These are phyloP conservation scores for Habropoda laboriosa DNA, from an alignment of 1,140 invertebrate species.

Conservation along the genomic window DNA sequence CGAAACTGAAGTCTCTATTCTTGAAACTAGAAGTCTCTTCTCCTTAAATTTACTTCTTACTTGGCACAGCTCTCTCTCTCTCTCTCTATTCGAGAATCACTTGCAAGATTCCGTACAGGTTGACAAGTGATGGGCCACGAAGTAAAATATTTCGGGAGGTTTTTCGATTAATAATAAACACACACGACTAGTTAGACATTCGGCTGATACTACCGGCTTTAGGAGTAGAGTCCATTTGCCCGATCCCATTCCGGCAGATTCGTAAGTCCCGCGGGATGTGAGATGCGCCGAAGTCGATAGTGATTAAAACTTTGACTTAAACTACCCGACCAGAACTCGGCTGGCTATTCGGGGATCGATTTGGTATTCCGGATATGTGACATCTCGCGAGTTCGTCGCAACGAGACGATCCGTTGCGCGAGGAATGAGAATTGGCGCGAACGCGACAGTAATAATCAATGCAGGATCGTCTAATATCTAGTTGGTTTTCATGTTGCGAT, in stretches of 20 bases:
- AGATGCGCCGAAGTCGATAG: conserved; percentile 75
- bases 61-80: too few species aligned
- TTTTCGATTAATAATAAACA: conserved; percentile 53
- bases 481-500: too few species aligned
- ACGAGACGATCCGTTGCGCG: conserved; percentile 57
- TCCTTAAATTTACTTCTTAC: too few species aligned
- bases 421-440: conserved; percentile 61
- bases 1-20: too few species aligned
- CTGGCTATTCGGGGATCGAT: conserved; percentile 70
- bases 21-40: too few species aligned
- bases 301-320: conserved; percentile 78
- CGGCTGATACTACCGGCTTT: conserved; percentile 49
- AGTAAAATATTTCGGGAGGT: not conserved
- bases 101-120: not conserved
- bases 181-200: conserved; percentile 40
- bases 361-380: conserved; percentile 72
- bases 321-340: conserved; percentile 66
- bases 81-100: too few species aligned
- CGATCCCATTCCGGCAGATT: conserved; percentile 60
- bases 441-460: conserved; percentile 58
- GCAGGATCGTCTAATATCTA: too few species aligned
- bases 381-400: conserved; percentile 55
- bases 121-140: too few species aligned
- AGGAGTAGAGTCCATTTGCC: conserved; percentile 65
- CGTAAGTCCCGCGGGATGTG: conserved; percentile 65